Evolutionary conservation across 2,113 vertebrate genomes (phyloP).

Genomic region (Cyprinodon brontotheroides): DNA sequence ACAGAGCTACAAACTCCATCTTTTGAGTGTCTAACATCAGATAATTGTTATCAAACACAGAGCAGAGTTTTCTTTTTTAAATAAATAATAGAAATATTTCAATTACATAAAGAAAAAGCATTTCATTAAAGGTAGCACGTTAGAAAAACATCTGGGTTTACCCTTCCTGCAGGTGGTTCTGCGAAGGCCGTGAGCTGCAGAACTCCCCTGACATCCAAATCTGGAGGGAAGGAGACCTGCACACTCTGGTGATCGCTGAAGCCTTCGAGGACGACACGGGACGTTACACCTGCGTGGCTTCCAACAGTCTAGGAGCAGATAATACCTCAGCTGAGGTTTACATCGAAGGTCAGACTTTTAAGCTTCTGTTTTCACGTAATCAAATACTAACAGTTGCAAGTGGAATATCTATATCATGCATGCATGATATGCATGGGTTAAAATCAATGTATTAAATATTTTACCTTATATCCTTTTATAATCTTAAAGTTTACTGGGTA

Average conservation of each 20-base stretch:
- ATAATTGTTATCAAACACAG: constrained; percentile 9
- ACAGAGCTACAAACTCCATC: not conserved
- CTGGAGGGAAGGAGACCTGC: constrained; percentile 85
- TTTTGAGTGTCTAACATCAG: constrained; percentile 8
- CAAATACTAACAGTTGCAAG: not conserved
- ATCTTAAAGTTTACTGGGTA: too few relatives aligned
- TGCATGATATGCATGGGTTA: too few relatives aligned
- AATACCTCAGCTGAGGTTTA: constrained; percentile 97
- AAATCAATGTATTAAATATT: too few relatives aligned
- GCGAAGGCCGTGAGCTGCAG: constrained; percentile 92
- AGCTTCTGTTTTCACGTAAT: not conserved
- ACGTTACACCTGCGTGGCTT: constrained; percentile 93
- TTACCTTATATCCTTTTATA: too few relatives aligned
- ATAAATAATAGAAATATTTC: not conserved
- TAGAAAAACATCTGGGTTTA: not conserved
- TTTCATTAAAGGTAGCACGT: not conserved
- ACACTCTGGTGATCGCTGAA: constrained; percentile 91
- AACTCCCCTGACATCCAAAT: constrained; percentile 93
- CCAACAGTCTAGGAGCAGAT: constrained; percentile 91
- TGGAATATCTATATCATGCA: not conserved
- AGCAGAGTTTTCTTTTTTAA: not conserved
- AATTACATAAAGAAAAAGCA: not conserved
- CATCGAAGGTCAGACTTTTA: constrained; percentile 88
- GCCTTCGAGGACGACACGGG: constrained; percentile 99
- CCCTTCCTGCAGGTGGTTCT: constrained; percentile 91